Conservation (phyloP, 2,113 vertebrate genomes). For the Platysteira castanea region DNA sequence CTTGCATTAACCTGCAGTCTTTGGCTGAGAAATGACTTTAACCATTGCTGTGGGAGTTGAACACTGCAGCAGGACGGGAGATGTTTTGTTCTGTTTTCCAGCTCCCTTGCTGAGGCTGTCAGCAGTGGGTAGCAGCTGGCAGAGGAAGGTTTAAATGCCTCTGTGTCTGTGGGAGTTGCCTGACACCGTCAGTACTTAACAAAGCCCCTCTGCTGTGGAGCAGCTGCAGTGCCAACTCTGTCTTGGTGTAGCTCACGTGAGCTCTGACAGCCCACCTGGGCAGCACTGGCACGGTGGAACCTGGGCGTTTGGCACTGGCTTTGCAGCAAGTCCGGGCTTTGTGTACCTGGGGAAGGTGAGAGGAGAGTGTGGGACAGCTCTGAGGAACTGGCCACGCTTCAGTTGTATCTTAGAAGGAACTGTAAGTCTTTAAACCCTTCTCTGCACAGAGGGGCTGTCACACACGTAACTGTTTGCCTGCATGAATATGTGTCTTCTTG, state of each 20-base stretch:
- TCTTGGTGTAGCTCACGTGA: background rate
- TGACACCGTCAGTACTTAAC: background rate
- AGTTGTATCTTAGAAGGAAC: background rate
- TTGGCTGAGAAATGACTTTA: background rate
- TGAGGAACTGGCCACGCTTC: background rate
- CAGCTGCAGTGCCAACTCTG: rapidly evolving
- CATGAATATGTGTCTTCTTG: background rate
- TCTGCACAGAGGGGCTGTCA: background rate
- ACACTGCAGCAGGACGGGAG: background rate
- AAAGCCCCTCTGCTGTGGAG: background rate
- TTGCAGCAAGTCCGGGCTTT: background rate
- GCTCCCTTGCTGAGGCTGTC: background rate
- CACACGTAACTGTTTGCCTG: background rate
- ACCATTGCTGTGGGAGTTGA: background rate
- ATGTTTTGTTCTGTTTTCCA: background rate
- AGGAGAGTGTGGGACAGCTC: background rate
- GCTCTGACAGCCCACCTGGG: background rate
- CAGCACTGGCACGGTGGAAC: background rate
- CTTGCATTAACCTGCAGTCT: background rate
- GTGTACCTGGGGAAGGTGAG: background rate
- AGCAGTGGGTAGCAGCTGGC: background rate
- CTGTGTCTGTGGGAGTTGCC: background rate
- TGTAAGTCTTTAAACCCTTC: background rate
- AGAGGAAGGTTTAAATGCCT: background rate
- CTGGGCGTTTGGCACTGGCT: background rate